phyloP scores from a whole-genome alignment of 2,888 invertebrate species.

The Volucella bombylans region DNA sequence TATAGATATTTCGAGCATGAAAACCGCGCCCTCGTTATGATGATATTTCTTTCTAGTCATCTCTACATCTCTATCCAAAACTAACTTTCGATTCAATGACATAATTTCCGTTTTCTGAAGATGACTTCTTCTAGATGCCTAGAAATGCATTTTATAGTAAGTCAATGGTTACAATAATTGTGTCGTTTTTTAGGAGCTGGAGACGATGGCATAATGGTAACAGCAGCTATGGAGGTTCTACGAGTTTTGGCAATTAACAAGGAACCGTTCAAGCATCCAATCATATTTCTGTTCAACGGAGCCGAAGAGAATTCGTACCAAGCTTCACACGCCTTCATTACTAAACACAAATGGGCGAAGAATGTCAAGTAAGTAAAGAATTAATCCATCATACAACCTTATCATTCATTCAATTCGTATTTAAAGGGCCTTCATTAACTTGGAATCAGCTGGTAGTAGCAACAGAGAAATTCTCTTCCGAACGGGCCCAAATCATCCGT shows the following conservation, averaged over 20 bases:
- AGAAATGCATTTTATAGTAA: too few relatives aligned
- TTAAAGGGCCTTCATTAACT: slow-evolving; percentile 89
- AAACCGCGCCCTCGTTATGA: too few relatives aligned
- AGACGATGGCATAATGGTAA: slow-evolving; percentile 86
- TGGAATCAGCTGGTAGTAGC: slow-evolving; percentile 96
- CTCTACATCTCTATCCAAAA: too few relatives aligned
- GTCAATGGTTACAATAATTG: not conserved
- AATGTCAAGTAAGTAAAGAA: slow-evolving; percentile 83
- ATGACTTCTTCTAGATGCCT: too few relatives aligned
- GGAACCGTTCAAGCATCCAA: slow-evolving; percentile 83
- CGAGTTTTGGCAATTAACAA: slow-evolving; percentile 81
- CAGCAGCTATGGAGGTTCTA: slow-evolving; percentile 86
- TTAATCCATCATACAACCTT: not conserved
- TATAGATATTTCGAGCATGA: too few relatives aligned
- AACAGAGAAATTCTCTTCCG: slow-evolving; percentile 96
- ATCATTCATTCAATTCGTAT: too few relatives aligned
- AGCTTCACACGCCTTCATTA: slow-evolving; percentile 87
- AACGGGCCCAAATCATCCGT: slow-evolving; percentile 88
- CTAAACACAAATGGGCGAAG: slow-evolving; percentile 90
- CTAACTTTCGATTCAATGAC: too few relatives aligned
- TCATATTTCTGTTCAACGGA: slow-evolving; percentile 87
- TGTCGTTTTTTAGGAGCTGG: slow-evolving; percentile 85
- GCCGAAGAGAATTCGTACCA: slow-evolving; percentile 87
- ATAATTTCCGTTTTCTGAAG: too few relatives aligned
- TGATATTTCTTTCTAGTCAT: too few relatives aligned